A percentile compares a stretch with the other conserved stretches of the same genome.
These are phyloP conservation scores for Brachystomella parvula DNA, from an alignment of 1,140 invertebrate genomes.

Conservation along the genomic window DNA sequence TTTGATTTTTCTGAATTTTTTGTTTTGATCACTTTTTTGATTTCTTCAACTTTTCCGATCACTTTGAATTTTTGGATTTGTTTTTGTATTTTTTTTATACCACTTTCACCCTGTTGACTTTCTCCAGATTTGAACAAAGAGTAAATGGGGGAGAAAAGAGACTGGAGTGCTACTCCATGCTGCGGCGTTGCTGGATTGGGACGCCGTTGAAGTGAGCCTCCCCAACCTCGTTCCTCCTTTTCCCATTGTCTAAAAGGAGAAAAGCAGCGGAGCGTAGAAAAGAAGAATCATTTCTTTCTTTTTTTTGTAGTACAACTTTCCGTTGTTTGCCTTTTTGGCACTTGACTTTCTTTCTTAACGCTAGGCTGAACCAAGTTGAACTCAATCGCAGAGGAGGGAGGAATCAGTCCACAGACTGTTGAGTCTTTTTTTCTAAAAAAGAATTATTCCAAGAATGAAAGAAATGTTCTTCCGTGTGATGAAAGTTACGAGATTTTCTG, in stretches of 20 bases:
- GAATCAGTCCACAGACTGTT: not conserved
- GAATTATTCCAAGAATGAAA: not conserved
- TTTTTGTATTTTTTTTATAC: too few species aligned
- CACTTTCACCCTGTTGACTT: too few species aligned
- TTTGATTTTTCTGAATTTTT: too few species aligned
- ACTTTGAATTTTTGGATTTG: too few species aligned
- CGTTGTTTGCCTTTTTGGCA: not conserved
- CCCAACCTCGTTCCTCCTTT: too few species aligned
- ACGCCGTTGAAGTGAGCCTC: too few species aligned
- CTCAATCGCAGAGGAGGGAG: constrained; percentile 8
- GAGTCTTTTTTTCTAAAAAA: not conserved
- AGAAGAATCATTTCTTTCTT: constrained; percentile 2
- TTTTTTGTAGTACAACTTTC: not conserved
- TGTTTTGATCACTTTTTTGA: too few species aligned
- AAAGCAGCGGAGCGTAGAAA: not conserved
- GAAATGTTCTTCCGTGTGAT: not conserved
- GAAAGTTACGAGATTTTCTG: not conserved
- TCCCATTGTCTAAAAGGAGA: not conserved
- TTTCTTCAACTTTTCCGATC: too few species aligned
- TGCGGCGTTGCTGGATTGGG: too few species aligned
- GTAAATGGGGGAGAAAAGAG: too few species aligned
- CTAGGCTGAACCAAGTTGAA: not conserved
- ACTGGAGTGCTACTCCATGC: too few species aligned
- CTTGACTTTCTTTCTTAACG: constrained; percentile 2
- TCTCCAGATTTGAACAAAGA: too few species aligned